Conservation (phyloP, 2,888 invertebrate species). For the Heteromurus nitidus region DNA sequence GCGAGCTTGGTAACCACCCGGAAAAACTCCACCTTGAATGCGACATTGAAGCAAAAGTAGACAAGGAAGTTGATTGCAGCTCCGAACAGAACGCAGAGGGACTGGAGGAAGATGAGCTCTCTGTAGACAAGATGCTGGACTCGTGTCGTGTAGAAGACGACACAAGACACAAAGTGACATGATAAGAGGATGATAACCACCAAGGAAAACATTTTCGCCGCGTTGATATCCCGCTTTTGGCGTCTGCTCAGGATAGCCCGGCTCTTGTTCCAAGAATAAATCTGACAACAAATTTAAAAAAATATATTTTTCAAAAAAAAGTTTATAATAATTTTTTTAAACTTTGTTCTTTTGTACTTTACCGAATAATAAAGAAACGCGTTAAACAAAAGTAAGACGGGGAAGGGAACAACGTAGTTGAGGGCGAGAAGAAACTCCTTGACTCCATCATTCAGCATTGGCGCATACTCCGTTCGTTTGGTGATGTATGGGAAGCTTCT, state of each 20-base stretch:
- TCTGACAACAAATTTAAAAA: neutral
- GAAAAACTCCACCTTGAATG: too few relatives aligned
- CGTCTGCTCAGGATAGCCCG: neutral
- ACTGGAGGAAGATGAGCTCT: neutral
- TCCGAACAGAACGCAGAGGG: neutral
- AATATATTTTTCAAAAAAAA: neutral
- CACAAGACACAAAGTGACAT: neutral
- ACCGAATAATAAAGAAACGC: slow-evolving; percentile 44
- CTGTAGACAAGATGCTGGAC: neutral
- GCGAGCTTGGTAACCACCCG: too few relatives aligned
- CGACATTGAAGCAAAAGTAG: too few relatives aligned
- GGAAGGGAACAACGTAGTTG: slow-evolving; percentile 45
- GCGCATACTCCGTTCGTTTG: neutral
- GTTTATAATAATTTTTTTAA: neutral
- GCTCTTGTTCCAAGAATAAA: neutral
- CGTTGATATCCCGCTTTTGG: neutral
- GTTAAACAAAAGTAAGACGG: slow-evolving; percentile 36
- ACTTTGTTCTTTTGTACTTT: neutral
- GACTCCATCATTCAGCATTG: neutral
- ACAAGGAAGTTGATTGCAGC: neutral
- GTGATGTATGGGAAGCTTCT: slow-evolving; percentile 40
- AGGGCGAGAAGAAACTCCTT: slow-evolving; percentile 23
- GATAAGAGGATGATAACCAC: neutral
- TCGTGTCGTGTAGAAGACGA: neutral
- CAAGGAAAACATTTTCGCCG: neutral